Evolutionary conservation across 2,797 vertebrate genomes (phyloP), one percentile per base, ranked within the genome.

Genomic region (Hypotaenidia philippensis): DNA sequence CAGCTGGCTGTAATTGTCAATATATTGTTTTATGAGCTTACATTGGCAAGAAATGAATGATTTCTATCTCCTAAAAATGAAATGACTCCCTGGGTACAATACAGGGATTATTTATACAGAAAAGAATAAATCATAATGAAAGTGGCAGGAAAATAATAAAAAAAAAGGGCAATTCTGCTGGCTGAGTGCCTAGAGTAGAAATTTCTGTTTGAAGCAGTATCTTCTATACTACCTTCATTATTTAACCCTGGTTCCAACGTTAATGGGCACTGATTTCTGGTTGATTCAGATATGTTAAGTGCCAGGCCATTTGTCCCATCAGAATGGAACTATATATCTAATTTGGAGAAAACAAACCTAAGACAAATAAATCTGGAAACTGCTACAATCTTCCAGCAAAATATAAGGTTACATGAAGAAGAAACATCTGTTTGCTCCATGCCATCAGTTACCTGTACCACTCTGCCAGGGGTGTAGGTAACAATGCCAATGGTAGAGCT

Each of bases 61-160:
- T 95, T 95, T 88, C 40, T 94, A 91, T 94, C 87, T 91, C 60
- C 5, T 56, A 90, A 87, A 96, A 95, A 94, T 87, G 41, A 91
- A 96, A 85, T 53, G 6, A 82, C 59, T 93, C 81, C 41, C 34
- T 0, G 15, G 36, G 59, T 83, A 68, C 2, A 4, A 45, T 59
- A 75, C 11, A 47, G 41, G 40, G 66, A 74, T 95, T 93, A 94
- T 93, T 95, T 92, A 88, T 91, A 87, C 19, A 70, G 59, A 91
- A 49, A 90, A 92, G 60, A 92, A 96, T 94, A 93, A 96, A 97
- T 95, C 94, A 90, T 83, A 91, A 91, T 90, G 79, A 93, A 95
- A 95, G 59, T 69, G 61, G n/a, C 61, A 95, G 80, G 40, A 93
- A 92, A 94, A 90, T 94, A 94, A 96, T 89, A 44, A 44, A 9